Base-by-base conservation (phyloP, 1,140 invertebrate genomes). In the Brachionus paranguensis region DNA sequence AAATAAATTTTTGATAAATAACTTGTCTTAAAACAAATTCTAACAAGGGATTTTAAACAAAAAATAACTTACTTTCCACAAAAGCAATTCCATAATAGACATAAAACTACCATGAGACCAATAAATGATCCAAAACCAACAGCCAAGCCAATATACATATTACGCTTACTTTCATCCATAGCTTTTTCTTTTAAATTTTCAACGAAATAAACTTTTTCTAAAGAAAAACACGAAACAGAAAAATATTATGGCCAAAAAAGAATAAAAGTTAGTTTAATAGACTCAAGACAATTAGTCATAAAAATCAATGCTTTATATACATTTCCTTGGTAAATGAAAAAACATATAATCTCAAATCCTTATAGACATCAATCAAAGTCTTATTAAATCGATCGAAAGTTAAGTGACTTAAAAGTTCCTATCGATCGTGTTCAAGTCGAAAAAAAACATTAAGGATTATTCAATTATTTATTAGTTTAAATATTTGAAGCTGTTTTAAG, bases 21-120 rank as follows among this genome's bases (percentile, higher is more conserved):
- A 14, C 12, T 47, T 60, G 53, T 60, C 53, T 60, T 8, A 8
- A 27, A 60, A 20, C 53, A 20, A 20, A 10, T 60, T 1, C 53
- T 60, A 20, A 10, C 53, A 20, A 10, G 53, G 53, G 65, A 68
- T 12, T 68, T 33, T 12, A 68, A 33, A 14, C 12, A 29, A 37
- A 41, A 29, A 14, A 47, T 1, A 68, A 14, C 65, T 20, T 74
- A 76, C 72, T 50, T 76, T 76, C 43, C 41, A 76, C 72, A 76
- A 81, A 81, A 17, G 64, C 78, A 81, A 68, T 81, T 60, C 78
- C 78, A 81, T 45, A 81, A 17, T 12, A 64, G 14, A 12, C 78
- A 81, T 5, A 60, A 45, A 14, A 60, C 11, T n/a, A 81, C 37
- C 43, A 81, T 60, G 27, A 81, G 50, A 81, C 37, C 64, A 33